A percentile compares a stretch with the other conserved stretches of the same genome.
Conservation (phyloP, 92 coral and sea anemone species). For the Epizoanthus rinbou region DNA sequence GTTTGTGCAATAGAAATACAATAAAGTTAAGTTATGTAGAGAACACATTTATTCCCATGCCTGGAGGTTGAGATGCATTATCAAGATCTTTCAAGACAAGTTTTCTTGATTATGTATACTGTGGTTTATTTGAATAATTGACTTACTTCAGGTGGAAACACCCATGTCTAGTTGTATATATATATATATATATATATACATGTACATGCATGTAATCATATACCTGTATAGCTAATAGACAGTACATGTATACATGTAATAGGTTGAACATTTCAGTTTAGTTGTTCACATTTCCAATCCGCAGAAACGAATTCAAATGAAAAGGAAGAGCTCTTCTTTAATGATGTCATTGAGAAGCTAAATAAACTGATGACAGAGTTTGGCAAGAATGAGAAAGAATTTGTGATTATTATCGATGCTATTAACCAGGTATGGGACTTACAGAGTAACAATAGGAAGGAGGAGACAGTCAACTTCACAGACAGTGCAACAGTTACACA, state of each 20-base stretch:
- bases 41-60: no score
- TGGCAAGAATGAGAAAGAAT: constrained; percentile 53
- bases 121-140: no score
- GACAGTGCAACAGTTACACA: background rate
- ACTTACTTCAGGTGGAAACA: no score
- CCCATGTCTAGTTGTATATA: no score
- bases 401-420: constrained; percentile 74
- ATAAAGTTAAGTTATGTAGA: no score
- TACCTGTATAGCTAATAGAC: background rate
- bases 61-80: no score
- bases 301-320: constrained; percentile 24
- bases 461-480: background rate
- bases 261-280: background rate
- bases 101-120: no score
- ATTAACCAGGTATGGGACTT: constrained; percentile 64
- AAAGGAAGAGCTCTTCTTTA: constrained; percentile 48
- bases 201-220: no score
- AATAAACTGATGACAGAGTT: constrained; percentile 49
- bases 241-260: background rate
- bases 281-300: background rate
- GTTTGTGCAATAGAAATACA: no score
- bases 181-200: no score
- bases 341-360: constrained; percentile 44
- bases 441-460: background rate
- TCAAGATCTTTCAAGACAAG: no score